Evolutionary conservation across 2,797 vertebrate genomes (phyloP).

Genomic region (Myotis findleyi): DNA sequence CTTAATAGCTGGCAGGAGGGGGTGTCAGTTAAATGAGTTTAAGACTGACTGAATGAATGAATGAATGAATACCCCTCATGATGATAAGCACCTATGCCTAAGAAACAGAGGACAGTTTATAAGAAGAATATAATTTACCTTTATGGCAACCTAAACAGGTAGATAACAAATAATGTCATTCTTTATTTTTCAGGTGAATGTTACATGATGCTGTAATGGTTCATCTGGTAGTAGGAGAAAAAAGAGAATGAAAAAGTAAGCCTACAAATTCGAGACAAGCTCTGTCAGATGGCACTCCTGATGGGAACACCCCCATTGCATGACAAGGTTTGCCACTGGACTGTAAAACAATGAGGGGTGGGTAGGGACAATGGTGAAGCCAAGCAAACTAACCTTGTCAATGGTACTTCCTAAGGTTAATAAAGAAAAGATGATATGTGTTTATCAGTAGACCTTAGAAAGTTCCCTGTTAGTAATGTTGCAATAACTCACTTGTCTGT

Average conservation of each 20-base stretch:
- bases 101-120: neutral
- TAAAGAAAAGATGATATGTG: neutral
- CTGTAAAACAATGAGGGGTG: neutral
- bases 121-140: conserved; percentile 22
- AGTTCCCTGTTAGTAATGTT: neutral
- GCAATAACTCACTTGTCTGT: neutral
- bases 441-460: neutral
- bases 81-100: neutral
- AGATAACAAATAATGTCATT: conserved; percentile 43
- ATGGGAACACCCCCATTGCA: neutral
- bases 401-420: neutral
- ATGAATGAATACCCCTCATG: neutral
- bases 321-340: no score
- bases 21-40: neutral
- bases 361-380: no score
- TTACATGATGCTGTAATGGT: neutral
- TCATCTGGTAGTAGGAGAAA: neutral
- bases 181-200: conserved; percentile 18
- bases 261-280: neutral
- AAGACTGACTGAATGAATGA: neutral
- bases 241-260: neutral
- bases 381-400: neutral
- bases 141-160: conserved; percentile 9
- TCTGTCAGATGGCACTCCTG: neutral
- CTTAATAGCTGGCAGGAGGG: neutral